Evolutionary conservation across 1,140 invertebrate species (phyloP), one percentile per base, ranked within the genome.

Genomic region (Arctopsyche grandis): DNA sequence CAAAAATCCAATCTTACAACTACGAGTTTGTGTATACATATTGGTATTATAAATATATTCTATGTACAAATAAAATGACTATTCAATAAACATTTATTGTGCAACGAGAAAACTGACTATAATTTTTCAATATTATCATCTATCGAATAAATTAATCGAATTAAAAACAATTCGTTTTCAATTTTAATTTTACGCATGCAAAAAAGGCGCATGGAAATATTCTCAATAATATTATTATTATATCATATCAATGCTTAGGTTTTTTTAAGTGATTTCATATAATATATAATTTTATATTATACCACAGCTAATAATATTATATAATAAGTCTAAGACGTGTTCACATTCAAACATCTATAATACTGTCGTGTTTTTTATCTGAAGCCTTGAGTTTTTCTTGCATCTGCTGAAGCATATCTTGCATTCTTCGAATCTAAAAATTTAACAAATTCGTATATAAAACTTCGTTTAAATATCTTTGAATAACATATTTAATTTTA

Each of bases 321-420:
- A 38, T 79, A 66, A 74, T 76, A 76, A 76, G 24, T 63, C 52
- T 76, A 76, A 52, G 26, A 73, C 44, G 48, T 56, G 38, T 38
- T 74, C 46, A 52, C 71, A 24, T 87, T 88, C 91, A 94, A 88
- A 94, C 93, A 86, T 94, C 93, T 83, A 94, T 94, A 89, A 94
- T 93, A 90, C 93, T 94, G 89, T 93, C 93, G 83, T 93, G 93
- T 87, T 93, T 91, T 85, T 94, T 93, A 83, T 93, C 92, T 75
- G 93, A 93, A 80, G 93, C 93, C 88, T 96, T 95, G 29, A 99
- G 91, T 88, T 98, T 96, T 83, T 97, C 95, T 89, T 99, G 96
- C 97, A 99, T 99, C 87, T 97, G 95, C 26, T 94, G 93, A 77
- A 99, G 90, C 93, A 98, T 98, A 86, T 98, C 96, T 88, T 98